Base-by-base conservation (phyloP, 2,797 vertebrate species). In the Meda fulgida region DNA sequence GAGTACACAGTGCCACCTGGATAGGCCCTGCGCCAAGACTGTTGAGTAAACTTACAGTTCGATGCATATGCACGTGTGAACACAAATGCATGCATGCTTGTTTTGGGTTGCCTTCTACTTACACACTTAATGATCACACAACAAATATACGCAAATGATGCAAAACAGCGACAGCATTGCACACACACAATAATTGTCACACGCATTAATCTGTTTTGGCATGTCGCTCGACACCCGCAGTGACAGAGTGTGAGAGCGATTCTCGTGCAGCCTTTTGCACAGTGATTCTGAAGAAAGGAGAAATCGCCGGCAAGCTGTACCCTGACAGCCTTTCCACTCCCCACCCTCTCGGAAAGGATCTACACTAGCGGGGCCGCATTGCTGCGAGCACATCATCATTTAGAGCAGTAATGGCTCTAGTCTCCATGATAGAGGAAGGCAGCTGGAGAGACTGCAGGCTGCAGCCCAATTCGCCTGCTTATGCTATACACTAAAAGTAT, bases 361-460 rank as follows among this genome's bases (percentile, higher is more conserved):
- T 55, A 83, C 77, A 83, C 86, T 83, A 80, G 80, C 38, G 77
- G 78, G 85, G 89, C 90, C 88, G 88, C 84, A 88, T 66, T 87
- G 86, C 90, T 83, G 79, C 89, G 86, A 81, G 89, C 84, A 91
- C 88, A 91, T 90, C 90, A 92, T 92, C 92, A 93, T 92, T 94
- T 92, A 87, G 65, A 85, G 48, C 65, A 66, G 81, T 76, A 72
- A 81, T 65, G 53, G 72, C 84, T 78, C 51, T 72, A 70, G 80
- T 73, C 66, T 83, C 76, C 18, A 40, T 73, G 81, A 85, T 80
- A 65, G 51, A 83, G 70, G 29, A 66, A 79, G 31, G 53, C 53
- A 83, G 84, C 80, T 69, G 53, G 55, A 63, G 86, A 82, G 80
- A 71, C 80, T 80, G 69, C 51, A 55, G 83, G 46, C 81, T 66